Evolutionary conservation across 1,140 invertebrate genomes (phyloP).

Genomic region (Halictus rubicundus): DNA sequence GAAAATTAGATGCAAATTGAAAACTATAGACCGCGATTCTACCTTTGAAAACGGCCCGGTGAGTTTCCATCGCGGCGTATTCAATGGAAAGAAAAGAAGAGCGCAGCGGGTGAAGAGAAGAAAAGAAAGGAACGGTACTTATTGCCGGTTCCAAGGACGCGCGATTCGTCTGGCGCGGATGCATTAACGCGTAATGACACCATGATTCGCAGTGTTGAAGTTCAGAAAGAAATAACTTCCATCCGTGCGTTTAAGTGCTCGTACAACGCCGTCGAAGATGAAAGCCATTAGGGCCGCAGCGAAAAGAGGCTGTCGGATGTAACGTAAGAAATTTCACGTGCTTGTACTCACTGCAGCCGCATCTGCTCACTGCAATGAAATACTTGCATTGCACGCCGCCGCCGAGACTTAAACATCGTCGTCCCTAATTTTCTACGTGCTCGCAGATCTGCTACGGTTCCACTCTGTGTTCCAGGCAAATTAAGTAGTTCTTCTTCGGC

Average conservation of each 20-base stretch:
- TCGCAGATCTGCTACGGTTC: background rate
- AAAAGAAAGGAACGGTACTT: too few species aligned
- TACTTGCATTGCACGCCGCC: background rate
- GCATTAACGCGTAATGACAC: conserved; percentile 26
- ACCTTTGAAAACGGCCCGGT: background rate
- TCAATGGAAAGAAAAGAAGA: too few species aligned
- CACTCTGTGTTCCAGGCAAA: background rate
- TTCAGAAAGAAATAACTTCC: conserved; percentile 24
- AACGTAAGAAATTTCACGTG: conserved; percentile 6
- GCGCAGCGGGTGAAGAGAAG: too few species aligned
- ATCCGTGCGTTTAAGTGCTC: conserved; percentile 2
- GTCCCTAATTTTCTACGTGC: background rate
- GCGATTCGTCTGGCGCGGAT: background rate
- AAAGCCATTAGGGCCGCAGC: conserved; percentile 3
- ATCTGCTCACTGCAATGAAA: background rate
- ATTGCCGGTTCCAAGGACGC: too few species aligned
- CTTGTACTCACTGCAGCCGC: background rate
- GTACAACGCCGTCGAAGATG: background rate
- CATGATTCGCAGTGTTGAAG: background rate
- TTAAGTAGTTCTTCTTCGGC: background rate
- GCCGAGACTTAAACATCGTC: background rate
- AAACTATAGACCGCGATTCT: too few species aligned
- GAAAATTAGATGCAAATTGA: too few species aligned
- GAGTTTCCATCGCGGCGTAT: background rate
- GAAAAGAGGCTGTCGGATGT: background rate